phyloP scores from a whole-genome alignment of 2,797 vertebrate species.

The Cirrhinus mrigala region DNA sequence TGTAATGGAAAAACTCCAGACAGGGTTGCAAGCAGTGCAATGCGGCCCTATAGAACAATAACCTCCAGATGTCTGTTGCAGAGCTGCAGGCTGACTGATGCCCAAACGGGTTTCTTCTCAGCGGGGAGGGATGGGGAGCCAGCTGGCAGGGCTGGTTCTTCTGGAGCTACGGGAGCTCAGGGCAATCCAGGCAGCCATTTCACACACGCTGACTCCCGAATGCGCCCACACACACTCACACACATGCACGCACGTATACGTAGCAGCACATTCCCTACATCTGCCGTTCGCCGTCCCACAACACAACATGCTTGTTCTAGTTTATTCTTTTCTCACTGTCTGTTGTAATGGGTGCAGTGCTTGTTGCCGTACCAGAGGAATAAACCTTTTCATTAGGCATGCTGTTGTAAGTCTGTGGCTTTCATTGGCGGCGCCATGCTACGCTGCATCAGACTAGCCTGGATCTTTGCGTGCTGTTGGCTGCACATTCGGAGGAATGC shows the following conservation, averaged over 20 bases:
- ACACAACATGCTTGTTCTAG: conserved; percentile 62
- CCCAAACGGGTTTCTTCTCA: conserved; percentile 71
- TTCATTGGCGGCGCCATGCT: conserved; percentile 59
- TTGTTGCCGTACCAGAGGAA: conserved; percentile 64
- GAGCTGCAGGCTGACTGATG: conserved; percentile 74
- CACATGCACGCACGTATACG: conserved; percentile 25
- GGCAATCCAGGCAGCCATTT: conserved; percentile 73
- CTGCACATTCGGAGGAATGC: conserved; percentile 62
- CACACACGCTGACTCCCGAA: conserved; percentile 75
- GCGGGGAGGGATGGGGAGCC: conserved; percentile 73
- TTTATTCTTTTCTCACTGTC: conserved; percentile 62
- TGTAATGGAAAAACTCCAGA: conserved; percentile 69
- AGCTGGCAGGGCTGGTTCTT: conserved; percentile 76
- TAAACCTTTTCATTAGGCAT: conserved; percentile 68
- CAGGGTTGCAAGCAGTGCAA: conserved; percentile 61
- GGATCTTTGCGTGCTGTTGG: conserved; percentile 55
- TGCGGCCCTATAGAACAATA: conserved; percentile 78
- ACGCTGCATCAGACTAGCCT: conserved; percentile 67
- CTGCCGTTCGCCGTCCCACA: conserved; percentile 52
- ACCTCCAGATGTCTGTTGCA: conserved; percentile 82
- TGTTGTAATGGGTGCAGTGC: conserved; percentile 62
- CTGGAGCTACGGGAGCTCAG: conserved; percentile 72
- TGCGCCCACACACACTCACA: conserved; percentile 47
- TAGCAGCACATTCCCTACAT: conserved; percentile 46
- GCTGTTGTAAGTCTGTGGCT: conserved; percentile 69